Percentiles rank a stretch among this genome's conserved stretches.
Evolutionary conservation across 2,797 vertebrate genomes (phyloP).

Genomic region (Chrosomus eos): DNA sequence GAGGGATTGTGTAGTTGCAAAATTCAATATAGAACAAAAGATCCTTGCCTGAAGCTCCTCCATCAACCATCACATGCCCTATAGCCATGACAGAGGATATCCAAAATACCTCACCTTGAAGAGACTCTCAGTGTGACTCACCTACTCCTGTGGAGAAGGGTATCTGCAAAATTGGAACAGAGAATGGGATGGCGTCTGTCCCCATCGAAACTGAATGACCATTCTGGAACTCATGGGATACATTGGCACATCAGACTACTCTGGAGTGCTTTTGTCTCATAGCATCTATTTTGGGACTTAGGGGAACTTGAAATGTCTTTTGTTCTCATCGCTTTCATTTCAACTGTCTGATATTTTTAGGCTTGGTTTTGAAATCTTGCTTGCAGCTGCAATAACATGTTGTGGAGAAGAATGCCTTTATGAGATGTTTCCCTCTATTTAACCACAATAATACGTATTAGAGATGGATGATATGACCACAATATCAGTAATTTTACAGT

Average conservation of each 20-base stretch:
- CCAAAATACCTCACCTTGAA: constrained; percentile 47
- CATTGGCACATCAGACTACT: constrained; percentile 39
- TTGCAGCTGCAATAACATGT: constrained; percentile 32
- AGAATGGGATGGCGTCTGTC: constrained; percentile 23
- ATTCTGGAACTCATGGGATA: constrained; percentile 36
- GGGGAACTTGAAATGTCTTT: constrained; percentile 61
- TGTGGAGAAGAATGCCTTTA: not conserved
- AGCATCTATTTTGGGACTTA: constrained; percentile 57
- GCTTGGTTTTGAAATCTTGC: constrained; percentile 42
- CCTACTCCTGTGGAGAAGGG: constrained; percentile 33
- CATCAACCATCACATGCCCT: constrained; percentile 41
- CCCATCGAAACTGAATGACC: constrained; percentile 39
- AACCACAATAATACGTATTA: not conserved
- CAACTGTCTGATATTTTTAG: constrained; percentile 60
- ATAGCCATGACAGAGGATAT: constrained; percentile 36
- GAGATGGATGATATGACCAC: not conserved
- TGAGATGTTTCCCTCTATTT: constrained; percentile 16
- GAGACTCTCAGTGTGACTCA: constrained; percentile 35
- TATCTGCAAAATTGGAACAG: constrained; percentile 44
- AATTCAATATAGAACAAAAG: constrained; percentile 29
- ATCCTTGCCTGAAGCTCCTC: constrained; percentile 20
- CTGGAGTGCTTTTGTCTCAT: constrained; percentile 37
- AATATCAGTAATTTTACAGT: not conserved
- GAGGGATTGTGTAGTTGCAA: not conserved
- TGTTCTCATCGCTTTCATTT: constrained; percentile 58